Conservation (phyloP, 2,797 vertebrate genomes). For the Neostethus bicornis region DNA sequence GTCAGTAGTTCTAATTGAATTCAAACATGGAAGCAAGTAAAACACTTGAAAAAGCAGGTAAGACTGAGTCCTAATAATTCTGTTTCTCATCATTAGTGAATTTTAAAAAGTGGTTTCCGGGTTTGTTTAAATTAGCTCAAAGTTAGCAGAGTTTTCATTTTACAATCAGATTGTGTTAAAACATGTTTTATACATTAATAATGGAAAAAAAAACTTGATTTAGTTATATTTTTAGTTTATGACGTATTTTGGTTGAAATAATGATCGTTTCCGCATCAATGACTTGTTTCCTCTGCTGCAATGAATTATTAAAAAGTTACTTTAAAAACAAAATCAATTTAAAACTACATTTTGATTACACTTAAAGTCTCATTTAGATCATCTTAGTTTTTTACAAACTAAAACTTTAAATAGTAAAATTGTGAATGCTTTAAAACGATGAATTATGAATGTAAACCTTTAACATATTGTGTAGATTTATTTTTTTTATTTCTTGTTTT, state of each 20-base stretch:
- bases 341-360: no score
- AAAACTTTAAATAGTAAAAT: no score
- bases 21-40: slow-evolving; percentile 49
- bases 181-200: slow-evolving; percentile 46
- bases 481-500: no score
- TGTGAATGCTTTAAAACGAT: no score
- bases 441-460: no score
- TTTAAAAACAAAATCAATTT: no score
- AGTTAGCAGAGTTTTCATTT: slow-evolving; percentile 40
- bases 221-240: not conserved
- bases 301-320: no score
- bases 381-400: no score
- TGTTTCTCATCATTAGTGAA: not conserved
- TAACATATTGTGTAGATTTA: no score
- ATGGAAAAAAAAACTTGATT: not conserved
- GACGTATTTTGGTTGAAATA: not conserved
- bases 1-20: not conserved
- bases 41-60: slow-evolving; percentile 55
- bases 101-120: slow-evolving; percentile 3
- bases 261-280: not conserved
- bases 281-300: not conserved
- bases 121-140: slow-evolving; percentile 28
- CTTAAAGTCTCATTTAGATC: no score
- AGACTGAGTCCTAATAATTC: not conserved
- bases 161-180: slow-evolving; percentile 18